A percentile compares a stretch with the other conserved stretches of the same genome.
These are phyloP conservation scores for Melanostigma gelatinosum DNA, from an alignment of 2,113 vertebrate genomes.

Conservation along the genomic window DNA sequence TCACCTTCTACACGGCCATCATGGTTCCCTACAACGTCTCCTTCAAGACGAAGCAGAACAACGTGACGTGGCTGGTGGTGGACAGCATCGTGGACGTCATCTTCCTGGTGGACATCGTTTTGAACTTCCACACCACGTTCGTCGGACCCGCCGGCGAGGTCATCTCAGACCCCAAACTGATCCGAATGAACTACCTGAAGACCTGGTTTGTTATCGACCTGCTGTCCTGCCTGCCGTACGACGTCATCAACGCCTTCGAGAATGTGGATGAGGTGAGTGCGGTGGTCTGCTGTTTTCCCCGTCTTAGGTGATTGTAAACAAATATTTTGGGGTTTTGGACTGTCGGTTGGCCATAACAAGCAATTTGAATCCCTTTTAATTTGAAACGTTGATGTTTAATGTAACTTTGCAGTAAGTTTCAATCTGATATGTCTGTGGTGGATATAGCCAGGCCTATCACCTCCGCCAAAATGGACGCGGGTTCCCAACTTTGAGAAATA, in stretches of 20 bases:
- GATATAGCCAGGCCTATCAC: not conserved
- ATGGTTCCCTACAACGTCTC: constrained; percentile 99
- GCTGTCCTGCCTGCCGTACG: constrained; percentile 97
- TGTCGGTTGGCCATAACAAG: not conserved
- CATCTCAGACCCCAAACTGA: constrained; percentile 98
- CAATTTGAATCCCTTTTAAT: not conserved
- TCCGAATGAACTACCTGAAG: constrained; percentile 99
- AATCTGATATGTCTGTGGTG: not conserved
- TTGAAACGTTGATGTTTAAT: no score
- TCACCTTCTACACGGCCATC: constrained; percentile 99
- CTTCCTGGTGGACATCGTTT: constrained; percentile 97
- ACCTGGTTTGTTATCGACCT: constrained; percentile 99
- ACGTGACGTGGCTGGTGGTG: constrained; percentile 97
- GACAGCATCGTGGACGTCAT: constrained; percentile 99
- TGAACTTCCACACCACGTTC: constrained; percentile 99
- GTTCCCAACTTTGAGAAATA: not conserved
- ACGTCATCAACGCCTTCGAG: constrained; percentile 99
- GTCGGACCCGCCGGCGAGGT: constrained; percentile 98
- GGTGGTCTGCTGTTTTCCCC: not conserved
- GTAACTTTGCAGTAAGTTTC: not conserved
- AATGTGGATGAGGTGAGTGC: constrained; percentile 98
- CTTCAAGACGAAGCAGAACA: constrained; percentile 99
- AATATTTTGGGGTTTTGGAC: not conserved
- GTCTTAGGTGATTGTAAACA: not conserved
- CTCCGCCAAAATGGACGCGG: not conserved